Conservation (phyloP, 2,888 invertebrate species). For the Biston betularia region DNA sequence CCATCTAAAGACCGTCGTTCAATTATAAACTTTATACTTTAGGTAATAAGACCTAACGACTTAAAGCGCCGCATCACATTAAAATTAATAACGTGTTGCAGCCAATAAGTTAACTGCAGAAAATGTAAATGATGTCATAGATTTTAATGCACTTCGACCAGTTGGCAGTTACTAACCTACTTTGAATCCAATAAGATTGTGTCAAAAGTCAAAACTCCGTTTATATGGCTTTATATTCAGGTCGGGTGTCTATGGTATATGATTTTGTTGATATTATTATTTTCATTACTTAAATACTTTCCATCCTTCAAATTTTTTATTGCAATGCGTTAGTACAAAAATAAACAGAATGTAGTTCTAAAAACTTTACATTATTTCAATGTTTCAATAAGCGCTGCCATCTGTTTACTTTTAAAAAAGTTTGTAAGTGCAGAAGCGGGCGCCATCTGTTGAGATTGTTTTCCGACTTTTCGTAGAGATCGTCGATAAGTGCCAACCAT, state of each 20-base stretch:
- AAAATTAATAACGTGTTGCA: conserved; percentile 27
- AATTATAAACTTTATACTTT: conserved; percentile 33
- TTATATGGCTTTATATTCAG: neutral
- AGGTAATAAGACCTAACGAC: conserved; percentile 14
- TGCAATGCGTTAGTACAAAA: neutral
- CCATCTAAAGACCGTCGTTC: conserved; percentile 15
- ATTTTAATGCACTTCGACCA: conserved; percentile 35
- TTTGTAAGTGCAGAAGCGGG: neutral
- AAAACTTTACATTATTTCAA: neutral
- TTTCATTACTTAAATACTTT: no score
- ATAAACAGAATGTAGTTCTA: no score
- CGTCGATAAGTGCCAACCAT: neutral
- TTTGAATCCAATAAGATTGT: neutral
- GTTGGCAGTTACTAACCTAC: conserved; percentile 2
- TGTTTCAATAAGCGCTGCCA: conserved; percentile 10
- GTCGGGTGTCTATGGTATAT: no score
- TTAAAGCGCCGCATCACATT: neutral
- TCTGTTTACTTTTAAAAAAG: conserved; percentile 3
- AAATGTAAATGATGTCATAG: conserved; percentile 50
- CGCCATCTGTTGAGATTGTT: conserved; percentile 43
- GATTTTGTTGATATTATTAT: no score
- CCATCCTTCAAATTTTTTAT: neutral
- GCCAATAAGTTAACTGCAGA: conserved; percentile 29
- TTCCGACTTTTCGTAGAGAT: neutral
- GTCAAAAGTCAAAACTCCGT: neutral